These are phyloP conservation scores for Drosophila niveifrons DNA, from an alignment of 2,888 invertebrate species.

Conservation along the genomic window DNA sequence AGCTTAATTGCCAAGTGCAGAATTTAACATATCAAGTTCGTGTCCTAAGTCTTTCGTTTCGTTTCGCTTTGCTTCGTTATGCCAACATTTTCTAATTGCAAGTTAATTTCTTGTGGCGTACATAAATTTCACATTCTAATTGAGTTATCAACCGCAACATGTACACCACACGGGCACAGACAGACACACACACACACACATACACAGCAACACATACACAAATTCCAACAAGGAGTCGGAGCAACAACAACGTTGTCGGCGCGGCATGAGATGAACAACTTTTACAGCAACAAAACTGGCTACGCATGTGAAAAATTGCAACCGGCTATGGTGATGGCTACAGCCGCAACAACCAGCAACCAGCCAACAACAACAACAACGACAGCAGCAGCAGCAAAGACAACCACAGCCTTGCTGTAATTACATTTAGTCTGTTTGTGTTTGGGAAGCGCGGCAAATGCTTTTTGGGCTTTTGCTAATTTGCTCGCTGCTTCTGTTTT, in stretches of 20 bases:
- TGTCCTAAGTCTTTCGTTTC: conserved; percentile 35
- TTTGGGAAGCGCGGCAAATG: conserved; percentile 58
- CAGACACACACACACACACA: conserved; percentile 4
- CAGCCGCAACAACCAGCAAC: conserved; percentile 43
- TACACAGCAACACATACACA: not conserved
- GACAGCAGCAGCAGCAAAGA: conserved; percentile 39
- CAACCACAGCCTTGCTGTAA: conserved; percentile 66
- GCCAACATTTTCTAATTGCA: conserved; percentile 80
- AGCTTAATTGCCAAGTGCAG: conserved; percentile 53
- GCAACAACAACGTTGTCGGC: conserved; percentile 25
- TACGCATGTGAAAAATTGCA: conserved; percentile 81
- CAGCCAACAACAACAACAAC: conserved; percentile 46
- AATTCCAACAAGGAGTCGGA: conserved; percentile 62
- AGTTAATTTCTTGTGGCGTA: conserved; percentile 82
- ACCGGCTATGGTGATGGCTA: conserved; percentile 46
- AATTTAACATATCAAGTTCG: conserved; percentile 30
- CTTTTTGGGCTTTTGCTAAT: conserved; percentile 73
- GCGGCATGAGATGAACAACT: conserved; percentile 64
- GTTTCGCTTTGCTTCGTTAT: conserved; percentile 32
- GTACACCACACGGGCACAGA: conserved; percentile 58
- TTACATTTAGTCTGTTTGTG: conserved; percentile 66
- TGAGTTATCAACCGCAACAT: conserved; percentile 83
- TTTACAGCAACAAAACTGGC: conserved; percentile 74
- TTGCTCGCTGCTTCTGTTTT: conserved; percentile 76
- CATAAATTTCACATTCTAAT: conserved; percentile 83